Percentiles rank a stretch among this genome's conserved stretches.
Conservation (phyloP, 2,888 invertebrate species). For the Oligia strigilis region DNA sequence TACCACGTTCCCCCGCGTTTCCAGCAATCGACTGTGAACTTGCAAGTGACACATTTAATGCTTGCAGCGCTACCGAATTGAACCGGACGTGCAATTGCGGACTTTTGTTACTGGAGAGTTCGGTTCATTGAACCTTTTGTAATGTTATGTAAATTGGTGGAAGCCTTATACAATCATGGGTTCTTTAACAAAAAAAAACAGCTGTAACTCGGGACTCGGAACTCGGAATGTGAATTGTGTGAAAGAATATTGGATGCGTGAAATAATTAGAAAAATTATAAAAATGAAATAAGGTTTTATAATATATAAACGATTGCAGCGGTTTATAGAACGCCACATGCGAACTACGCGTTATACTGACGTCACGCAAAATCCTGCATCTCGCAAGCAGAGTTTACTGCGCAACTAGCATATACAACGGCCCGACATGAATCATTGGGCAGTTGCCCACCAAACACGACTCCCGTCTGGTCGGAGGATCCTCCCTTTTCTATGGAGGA, state of each 20-base stretch:
- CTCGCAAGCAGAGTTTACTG: too few species aligned
- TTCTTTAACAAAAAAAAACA: not conserved
- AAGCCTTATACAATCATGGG: not conserved
- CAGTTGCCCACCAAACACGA: too few species aligned
- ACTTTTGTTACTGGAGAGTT: conserved; percentile 27
- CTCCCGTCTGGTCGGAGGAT: too few species aligned
- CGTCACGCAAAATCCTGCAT: too few species aligned
- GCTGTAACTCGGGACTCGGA: not conserved
- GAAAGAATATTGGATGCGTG: not conserved
- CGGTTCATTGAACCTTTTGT: conserved; percentile 12
- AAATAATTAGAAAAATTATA: not conserved
- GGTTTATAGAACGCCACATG: too few species aligned
- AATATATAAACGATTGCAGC: too few species aligned
- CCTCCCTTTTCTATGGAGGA: too few species aligned
- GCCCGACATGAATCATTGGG: too few species aligned
- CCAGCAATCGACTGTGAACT: conserved; percentile 44
- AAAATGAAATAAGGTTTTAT: not conserved
- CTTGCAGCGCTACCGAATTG: conserved; percentile 23
- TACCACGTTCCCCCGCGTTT: conserved; percentile 32
- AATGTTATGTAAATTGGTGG: conserved; percentile 10
- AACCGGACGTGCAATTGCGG: conserved; percentile 8
- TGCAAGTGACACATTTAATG: conserved; percentile 57
- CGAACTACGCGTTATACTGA: too few species aligned
- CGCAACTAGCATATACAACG: too few species aligned
- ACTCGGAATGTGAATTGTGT: not conserved